Base-by-base conservation (phyloP, 2,888 invertebrate species). In the Endomychus coccineus region DNA sequence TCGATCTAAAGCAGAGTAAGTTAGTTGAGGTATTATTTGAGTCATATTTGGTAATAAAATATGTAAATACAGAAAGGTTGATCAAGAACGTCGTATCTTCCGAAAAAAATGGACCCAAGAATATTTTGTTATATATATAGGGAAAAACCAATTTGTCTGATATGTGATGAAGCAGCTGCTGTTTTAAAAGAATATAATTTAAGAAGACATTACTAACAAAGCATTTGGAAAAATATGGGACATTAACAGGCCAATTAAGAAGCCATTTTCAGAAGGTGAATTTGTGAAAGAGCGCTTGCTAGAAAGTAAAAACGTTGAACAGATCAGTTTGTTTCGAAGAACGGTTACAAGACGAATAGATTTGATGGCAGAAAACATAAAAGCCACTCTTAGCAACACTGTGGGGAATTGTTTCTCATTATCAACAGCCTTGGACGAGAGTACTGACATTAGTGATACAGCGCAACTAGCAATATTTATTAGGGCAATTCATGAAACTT, bases 81-180 rank as follows among this genome's bases (percentile, higher is more conserved):
- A 44, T 39, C 34, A 24, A 21, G 39, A 44, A 31, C 14, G 34
- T 33, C 27, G 37, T 31, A 21, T 11, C 16, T 44, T 44, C 29
- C 38, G 39, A 27, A 32, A 41, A 16, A 31, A 34, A 13, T 41
- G 32, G 37, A 30, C 27, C 16, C 14, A 34, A 52, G 54, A 24
- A 38, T 55, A 30, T 48, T 55, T 15, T 34, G 56, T 27, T n/a
- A n/a, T 39, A 51, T 30, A 43, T 40, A 19, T 38, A 17, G 49
- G 33, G 27, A 34, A 12, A 43, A 45, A 23, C 34, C 37, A 39
- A 33, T 41, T 41, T 45, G 41, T 42, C 35, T 47, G 24, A 41
- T 45, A 29, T 41, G 45, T 34, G 39, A 42, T 32, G 34, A 45
- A 28, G 14, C 40, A n/a, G 37, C 42, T 10, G 38, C 43, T 11